Evolutionary conservation across 1,140 invertebrate species (phyloP).

Genomic region (Pemphigus obesinymphae): DNA sequence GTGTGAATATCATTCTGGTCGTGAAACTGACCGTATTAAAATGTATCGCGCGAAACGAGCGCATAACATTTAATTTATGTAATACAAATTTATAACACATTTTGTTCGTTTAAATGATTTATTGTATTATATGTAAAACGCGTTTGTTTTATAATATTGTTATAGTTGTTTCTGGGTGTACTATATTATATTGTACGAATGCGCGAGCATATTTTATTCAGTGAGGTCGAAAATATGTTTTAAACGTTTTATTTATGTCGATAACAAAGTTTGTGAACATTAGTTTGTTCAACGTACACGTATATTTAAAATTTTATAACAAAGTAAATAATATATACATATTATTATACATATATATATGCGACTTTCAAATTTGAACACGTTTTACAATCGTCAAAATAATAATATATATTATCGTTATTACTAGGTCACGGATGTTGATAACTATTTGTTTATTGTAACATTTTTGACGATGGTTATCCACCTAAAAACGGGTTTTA

Average conservation of each 20-base stretch:
- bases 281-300: no score
- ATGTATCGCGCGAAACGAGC: background rate
- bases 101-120: conserved; percentile 12
- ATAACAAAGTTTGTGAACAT: background rate
- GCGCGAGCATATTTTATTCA: background rate
- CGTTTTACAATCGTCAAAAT: background rate
- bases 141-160: no score
- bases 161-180: background rate
- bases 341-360: no score
- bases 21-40: conserved; percentile 5
- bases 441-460: no score
- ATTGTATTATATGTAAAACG: background rate
- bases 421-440: no score
- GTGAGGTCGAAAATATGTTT: background rate
- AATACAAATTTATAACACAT: background rate
- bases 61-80: background rate
- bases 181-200: background rate
- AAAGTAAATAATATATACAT: no score
- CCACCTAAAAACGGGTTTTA: no score
- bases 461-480: background rate
- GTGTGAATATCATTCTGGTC: background rate
- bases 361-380: no score
- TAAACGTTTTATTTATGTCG: background rate
- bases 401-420: background rate
- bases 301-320: no score